Base-by-base conservation (phyloP, 2,888 invertebrate genomes). In the Dasypogon diadema region DNA sequence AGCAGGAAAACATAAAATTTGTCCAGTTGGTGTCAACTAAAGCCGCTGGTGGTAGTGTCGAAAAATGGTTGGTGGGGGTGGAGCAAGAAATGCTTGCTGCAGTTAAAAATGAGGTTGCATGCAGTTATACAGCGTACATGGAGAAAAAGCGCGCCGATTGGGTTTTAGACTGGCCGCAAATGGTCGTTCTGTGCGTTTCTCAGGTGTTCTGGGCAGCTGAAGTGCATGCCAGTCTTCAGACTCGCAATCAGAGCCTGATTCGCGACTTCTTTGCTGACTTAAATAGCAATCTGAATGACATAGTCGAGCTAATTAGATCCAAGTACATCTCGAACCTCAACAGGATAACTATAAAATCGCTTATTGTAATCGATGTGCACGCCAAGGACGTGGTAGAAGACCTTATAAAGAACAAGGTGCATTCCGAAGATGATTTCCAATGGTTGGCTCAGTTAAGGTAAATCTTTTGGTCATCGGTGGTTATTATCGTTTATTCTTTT, bases 281-380 rank as follows among this genome's bases (percentile, higher is more conserved):
- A 2, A 82, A 82, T n/a, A 81, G 81, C 6, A 89, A 91, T 79
- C 83, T 91, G 16, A 86, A 85, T 12, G 87, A 88, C 16, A 88
- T 91, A 77, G 89, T 90, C 0, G 84, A 86, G 0, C 81, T 91
- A 76, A 88, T 92, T 14, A 85, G 90, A 76, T 89, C 89, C 8
- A 88, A 88, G 16, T 85, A 88, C 74, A 86, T 91, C 21, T 87
- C 87, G 2, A 89, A 89, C 79, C 87, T 89, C 75, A 86, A 87
- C 78, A 86, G 92, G 46, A 91, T 90, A 12, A 90, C 91, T 0
- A 85, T 92, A 1, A 91, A 90, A 63, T 90, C 92, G 0, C 83
- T 92, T 6, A 91, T 93, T n/a, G 91, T 91, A 21, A 89, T 92
- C 75, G 92, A 92, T 84, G 92, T 92, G 2, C 92, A 93, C 80